A percentile compares a stretch with the other conserved stretches of the same genome.
Conservation (phyloP, 2,888 invertebrate genomes). For the Lymantria dispar region DNA sequence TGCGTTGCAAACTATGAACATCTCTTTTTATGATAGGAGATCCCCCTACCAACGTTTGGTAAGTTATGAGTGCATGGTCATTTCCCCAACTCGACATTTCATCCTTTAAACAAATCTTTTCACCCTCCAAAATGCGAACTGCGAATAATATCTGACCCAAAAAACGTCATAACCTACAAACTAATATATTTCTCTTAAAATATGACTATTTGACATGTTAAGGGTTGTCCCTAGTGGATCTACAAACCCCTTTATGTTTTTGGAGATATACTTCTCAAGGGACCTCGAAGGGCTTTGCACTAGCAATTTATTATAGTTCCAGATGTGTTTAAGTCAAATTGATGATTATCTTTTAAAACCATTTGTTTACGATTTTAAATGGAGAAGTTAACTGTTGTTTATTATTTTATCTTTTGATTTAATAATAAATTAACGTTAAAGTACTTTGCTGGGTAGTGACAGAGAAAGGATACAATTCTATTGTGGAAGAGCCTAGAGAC, state of each 20-base stretch:
- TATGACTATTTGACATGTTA: slow-evolving; percentile 33
- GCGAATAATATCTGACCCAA: slow-evolving; percentile 14
- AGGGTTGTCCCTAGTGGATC: slow-evolving; percentile 28
- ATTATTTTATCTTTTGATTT: too few relatives aligned
- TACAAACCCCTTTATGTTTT: slow-evolving; percentile 33
- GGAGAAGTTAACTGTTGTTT: neutral
- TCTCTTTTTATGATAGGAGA: too few relatives aligned
- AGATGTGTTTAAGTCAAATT: slow-evolving; percentile 22
- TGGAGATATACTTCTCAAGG: slow-evolving; percentile 30
- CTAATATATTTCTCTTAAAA: slow-evolving; percentile 25
- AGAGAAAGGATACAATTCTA: too few relatives aligned
- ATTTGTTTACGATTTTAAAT: slow-evolving; percentile 1
- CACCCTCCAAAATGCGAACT: neutral
- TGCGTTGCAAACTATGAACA: too few relatives aligned
- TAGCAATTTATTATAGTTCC: slow-evolving; percentile 31
- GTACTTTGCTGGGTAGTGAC: too few relatives aligned
- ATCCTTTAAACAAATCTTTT: neutral
- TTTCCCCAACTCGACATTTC: too few relatives aligned
- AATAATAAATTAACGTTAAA: slow-evolving; percentile 1
- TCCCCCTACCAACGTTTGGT: too few relatives aligned
- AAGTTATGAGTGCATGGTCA: too few relatives aligned
- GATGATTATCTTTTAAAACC: slow-evolving; percentile 20
- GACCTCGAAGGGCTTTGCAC: slow-evolving; percentile 25
- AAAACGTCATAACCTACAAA: slow-evolving; percentile 24
- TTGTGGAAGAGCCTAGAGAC: too few relatives aligned